Percentiles rank a stretch among this genome's conserved stretches.
Evolutionary conservation across 2,888 invertebrate species (phyloP).

Genomic region (Seira sanloemensis): DNA sequence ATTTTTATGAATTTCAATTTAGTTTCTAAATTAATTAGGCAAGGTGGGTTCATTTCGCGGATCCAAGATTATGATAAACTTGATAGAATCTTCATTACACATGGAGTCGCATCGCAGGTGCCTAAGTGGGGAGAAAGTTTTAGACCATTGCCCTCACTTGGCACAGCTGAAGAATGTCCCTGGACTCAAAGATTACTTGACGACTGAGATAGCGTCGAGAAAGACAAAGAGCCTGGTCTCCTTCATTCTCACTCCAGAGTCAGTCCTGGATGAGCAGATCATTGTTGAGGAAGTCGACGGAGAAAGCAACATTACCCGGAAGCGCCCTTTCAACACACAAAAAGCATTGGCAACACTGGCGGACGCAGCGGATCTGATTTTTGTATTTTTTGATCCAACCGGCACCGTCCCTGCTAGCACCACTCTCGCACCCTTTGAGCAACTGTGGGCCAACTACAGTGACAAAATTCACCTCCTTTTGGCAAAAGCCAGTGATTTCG

Average conservation of each 20-base stretch:
- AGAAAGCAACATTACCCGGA: background rate
- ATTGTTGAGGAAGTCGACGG: background rate
- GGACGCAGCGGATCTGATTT: constrained; percentile 44
- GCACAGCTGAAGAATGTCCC: constrained; percentile 42
- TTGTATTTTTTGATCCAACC: constrained; percentile 52
- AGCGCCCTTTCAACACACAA: background rate
- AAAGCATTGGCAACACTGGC: background rate
- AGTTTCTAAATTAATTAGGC: too few relatives aligned
- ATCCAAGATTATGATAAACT: constrained; percentile 41
- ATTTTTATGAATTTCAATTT: too few relatives aligned
- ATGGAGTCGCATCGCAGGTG: constrained; percentile 29
- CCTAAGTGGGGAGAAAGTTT: constrained; percentile 34
- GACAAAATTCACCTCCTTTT: constrained; percentile 34
- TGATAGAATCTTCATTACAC: constrained; percentile 44
- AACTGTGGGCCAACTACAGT: constrained; percentile 19
- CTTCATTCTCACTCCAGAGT: constrained; percentile 43
- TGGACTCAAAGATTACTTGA: constrained; percentile 38
- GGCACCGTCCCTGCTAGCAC: background rate
- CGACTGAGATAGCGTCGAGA: constrained; percentile 33
- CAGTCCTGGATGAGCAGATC: background rate
- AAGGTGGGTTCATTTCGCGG: constrained; percentile 16
- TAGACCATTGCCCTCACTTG: constrained; percentile 52
- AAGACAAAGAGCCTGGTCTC: constrained; percentile 42
- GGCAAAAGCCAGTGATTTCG: background rate
- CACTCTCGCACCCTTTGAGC: constrained; percentile 30